Evolutionary conservation across 2,888 invertebrate genomes (phyloP), one percentile per base, ranked within the genome.

Genomic region (Campoletis raptor): DNA sequence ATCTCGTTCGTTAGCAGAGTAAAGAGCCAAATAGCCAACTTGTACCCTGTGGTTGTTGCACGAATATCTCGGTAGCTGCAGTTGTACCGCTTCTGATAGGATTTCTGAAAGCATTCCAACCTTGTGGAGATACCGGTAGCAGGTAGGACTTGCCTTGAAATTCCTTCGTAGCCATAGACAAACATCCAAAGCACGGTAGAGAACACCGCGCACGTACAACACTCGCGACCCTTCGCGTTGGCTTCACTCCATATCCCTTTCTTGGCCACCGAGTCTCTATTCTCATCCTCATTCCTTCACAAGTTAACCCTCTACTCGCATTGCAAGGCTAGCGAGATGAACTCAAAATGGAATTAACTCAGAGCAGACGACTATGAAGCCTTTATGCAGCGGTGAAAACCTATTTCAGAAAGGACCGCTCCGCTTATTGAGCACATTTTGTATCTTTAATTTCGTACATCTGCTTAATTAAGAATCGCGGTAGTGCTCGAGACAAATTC

Each of bases 281-380:
- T 67, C 48, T 52, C 57, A 15, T 48, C 67, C 77, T 64, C 77
- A 78, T 81, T 80, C 66, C 81, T 81, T 73, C 74, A 40, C 70
- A 45, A 81, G 82, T 83, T 57, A 84, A 85, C 76, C 74, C 61
- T 61, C 80, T 70, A 37, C 73, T 30, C 30, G 61, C 45, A 66
- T 79, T 48, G 18, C 66, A 3, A 40, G 24, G 40, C 52, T 30
- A 61, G 61, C 42, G 36, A 42, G 57, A 82, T 77, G 57, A 83
- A 88, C 67, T 73, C 79, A 42, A 64, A 52, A 67, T 66, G 84
- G 81, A 87, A 85, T 89, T 88, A 89, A 85, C 85, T 85, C 80
- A 42, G 54, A 80, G 79, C 82, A 81, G 30, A 74, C 72, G 66
- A 61, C 45, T 36, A 42, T 36, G 67, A 70, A 76, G 40, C 36